A percentile compares a stretch with the other conserved stretches of the same genome.
Conservation (phyloP, 2,113 vertebrate species). For the Riparia riparia region DNA sequence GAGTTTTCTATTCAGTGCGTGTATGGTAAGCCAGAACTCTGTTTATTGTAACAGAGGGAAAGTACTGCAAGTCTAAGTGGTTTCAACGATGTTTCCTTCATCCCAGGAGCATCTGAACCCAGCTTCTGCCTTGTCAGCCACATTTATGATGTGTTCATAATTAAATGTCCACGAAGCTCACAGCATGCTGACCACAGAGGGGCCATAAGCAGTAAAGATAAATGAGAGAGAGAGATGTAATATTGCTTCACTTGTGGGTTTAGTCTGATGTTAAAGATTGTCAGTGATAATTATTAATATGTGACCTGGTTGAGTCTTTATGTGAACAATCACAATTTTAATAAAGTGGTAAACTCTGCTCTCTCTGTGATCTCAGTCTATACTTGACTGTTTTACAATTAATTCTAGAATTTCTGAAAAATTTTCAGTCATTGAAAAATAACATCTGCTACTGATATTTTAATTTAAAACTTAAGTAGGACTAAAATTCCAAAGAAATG, state of each 20-base stretch:
- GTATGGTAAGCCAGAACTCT: background rate
- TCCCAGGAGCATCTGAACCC: conserved; percentile 74
- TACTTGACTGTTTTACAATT: background rate
- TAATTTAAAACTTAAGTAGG: background rate
- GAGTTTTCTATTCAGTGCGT: background rate
- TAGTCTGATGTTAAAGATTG: conserved; percentile 87
- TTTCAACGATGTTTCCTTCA: conserved; percentile 63
- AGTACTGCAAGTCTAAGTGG: conserved; percentile 68
- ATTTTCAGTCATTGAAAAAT: background rate
- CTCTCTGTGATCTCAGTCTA: background rate
- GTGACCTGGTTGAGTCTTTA: conserved; percentile 84
- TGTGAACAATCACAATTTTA: conserved; percentile 79
- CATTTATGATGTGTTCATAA: conserved; percentile 87
- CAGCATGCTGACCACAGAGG: conserved; percentile 83
- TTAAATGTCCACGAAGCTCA: conserved; percentile 83
- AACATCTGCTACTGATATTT: background rate
- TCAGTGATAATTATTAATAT: conserved; percentile 92
- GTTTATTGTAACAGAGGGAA: conserved; percentile 62
- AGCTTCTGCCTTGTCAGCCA: conserved; percentile 84
- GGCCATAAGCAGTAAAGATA: conserved; percentile 88
- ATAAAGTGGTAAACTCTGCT: conserved; percentile 73
- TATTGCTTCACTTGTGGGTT: conserved; percentile 90
- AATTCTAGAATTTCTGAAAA: background rate
- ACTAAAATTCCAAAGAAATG: background rate
- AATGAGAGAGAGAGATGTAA: conserved; percentile 88